Percentiles rank a stretch among this genome's conserved stretches.
phyloP scores from a whole-genome alignment of 92 coral and sea anemone species.

The Scolanthus callimorphus region DNA sequence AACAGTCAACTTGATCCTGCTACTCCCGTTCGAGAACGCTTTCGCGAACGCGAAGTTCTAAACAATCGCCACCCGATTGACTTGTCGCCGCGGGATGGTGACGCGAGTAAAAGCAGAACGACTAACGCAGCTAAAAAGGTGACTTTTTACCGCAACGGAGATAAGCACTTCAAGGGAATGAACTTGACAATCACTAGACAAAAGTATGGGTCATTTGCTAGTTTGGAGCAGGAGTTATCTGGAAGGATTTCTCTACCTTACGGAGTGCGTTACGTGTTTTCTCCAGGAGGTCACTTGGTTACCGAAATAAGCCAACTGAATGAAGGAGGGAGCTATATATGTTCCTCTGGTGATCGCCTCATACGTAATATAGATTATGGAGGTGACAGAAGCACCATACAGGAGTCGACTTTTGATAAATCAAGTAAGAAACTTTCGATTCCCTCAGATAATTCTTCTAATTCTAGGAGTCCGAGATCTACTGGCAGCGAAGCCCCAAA shows the following conservation, averaged over 20 bases:
- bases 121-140: conserved; percentile 56
- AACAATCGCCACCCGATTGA: too few species aligned
- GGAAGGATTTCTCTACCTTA: conserved; percentile 76
- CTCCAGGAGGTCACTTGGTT: conserved; percentile 48
- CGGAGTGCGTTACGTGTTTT: conserved; percentile 71
- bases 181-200: conserved; percentile 62
- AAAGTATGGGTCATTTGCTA: conserved; percentile 67
- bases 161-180: conserved; percentile 70
- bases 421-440: conserved; percentile 26
- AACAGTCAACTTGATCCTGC: conserved; percentile 1
- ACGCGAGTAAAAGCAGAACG: conserved; percentile 30
- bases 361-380: conserved; percentile 54
- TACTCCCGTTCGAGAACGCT: conserved; percentile 38
- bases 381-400: conserved; percentile 16
- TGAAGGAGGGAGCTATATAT: conserved; percentile 62
- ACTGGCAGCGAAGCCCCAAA: conserved; percentile 28
- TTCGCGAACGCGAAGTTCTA: conserved; percentile 23
- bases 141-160: conserved; percentile 78
- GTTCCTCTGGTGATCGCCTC: conserved; percentile 86
- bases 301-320: conserved; percentile 55
- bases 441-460: conserved; percentile 35
- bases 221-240: conserved; percentile 66
- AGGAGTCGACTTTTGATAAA: conserved; percentile 17
- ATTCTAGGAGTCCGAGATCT: conserved; percentile 29
- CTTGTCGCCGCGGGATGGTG: too few species aligned